phyloP scores from a whole-genome alignment of 2,113 vertebrate species.

The Aplodontia rufa region DNA sequence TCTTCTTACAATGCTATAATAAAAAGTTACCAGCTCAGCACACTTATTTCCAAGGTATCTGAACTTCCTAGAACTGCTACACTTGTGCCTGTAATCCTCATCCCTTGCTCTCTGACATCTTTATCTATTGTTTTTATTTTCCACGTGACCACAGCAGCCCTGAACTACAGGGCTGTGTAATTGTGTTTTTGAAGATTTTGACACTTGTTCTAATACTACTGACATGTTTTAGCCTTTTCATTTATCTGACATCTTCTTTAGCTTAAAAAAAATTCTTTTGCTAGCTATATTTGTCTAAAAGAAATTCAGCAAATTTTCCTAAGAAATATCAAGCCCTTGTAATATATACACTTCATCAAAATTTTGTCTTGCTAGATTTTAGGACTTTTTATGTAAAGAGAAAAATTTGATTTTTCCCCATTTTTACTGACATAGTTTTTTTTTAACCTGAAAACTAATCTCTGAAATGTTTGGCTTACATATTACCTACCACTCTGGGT shows the following conservation, averaged over 20 bases:
- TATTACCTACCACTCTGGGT: not conserved
- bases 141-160: not conserved
- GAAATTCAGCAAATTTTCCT: not conserved
- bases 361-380: not conserved
- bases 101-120: not conserved
- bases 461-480: not conserved
- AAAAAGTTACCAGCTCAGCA: not conserved
- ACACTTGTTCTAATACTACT: not conserved
- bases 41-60: not conserved
- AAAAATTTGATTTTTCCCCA: not conserved
- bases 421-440: not conserved
- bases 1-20: not conserved
- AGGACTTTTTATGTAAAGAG: not conserved
- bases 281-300: not conserved
- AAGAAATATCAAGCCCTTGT: not conserved
- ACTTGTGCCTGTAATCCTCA: not conserved
- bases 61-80: not conserved
- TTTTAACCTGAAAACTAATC: not conserved
- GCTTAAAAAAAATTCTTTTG: not conserved
- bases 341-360: not conserved
- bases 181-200: slow-evolving; percentile 51
- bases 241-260: not conserved
- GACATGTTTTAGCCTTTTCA: not conserved
- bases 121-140: slow-evolving; percentile 8
- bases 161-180: not conserved